phyloP scores from a whole-genome alignment of 2,113 vertebrate species.

The Campylorhamphus procurvoides region DNA sequence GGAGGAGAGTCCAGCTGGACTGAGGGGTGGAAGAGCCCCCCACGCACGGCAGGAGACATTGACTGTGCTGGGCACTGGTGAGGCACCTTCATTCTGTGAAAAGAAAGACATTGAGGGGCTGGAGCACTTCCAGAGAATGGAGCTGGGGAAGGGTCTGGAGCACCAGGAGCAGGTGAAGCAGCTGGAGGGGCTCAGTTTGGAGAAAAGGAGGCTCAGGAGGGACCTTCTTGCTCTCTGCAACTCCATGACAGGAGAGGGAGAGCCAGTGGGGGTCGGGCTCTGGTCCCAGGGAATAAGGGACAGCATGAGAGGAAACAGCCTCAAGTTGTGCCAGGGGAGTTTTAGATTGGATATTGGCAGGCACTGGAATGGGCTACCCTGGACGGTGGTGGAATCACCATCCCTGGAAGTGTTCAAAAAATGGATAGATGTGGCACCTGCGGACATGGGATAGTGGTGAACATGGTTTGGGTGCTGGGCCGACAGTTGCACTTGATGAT shows the following conservation, averaged over 20 bases:
- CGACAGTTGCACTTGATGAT: background rate
- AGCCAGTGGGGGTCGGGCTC: accelerated
- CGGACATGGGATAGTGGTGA: background rate
- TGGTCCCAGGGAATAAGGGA: background rate
- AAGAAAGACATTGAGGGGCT: background rate
- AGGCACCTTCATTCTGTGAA: background rate
- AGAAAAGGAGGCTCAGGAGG: background rate
- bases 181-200: background rate
- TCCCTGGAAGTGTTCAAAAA: background rate
- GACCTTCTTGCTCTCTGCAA: background rate
- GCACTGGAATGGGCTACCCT: background rate
- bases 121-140: background rate
- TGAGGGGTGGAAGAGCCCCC: background rate
- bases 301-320: background rate
- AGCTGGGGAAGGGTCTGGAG: background rate
- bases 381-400: background rate
- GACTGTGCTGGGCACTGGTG: background rate
- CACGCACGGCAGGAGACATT: background rate
- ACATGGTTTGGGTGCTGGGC: background rate
- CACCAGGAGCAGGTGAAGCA: background rate
- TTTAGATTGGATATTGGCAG: background rate
- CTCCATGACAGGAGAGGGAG: background rate
- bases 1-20: background rate
- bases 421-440: background rate
- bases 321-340: background rate